phyloP scores from a whole-genome alignment of 2,888 invertebrate genomes.

The Steinernema scapterisci region DNA sequence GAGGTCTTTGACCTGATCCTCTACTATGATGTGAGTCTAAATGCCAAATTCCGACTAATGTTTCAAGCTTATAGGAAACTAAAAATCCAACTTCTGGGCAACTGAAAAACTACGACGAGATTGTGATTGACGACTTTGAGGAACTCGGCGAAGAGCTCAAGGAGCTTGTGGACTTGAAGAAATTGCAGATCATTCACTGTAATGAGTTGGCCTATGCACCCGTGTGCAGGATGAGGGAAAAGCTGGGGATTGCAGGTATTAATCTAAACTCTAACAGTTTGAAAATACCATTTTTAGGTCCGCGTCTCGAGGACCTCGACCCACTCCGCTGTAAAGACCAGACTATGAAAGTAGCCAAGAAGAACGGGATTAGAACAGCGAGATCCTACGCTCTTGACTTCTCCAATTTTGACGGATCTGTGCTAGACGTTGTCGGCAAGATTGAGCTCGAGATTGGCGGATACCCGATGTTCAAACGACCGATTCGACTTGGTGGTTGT shows the following conservation, averaged over 20 bases:
- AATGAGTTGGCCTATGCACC: background rate
- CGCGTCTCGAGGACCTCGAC: background rate
- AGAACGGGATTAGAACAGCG: background rate
- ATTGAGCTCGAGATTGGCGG: background rate
- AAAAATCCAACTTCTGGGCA: background rate
- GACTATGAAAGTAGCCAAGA: background rate
- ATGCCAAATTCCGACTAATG: background rate
- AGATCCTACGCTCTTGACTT: background rate
- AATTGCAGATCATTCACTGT: background rate
- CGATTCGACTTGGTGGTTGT: background rate
- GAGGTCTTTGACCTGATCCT: constrained; percentile 8
- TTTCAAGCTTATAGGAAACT: background rate
- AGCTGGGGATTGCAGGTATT: background rate
- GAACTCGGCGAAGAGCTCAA: background rate
- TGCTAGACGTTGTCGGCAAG: background rate
- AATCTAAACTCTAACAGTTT: background rate
- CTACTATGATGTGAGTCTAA: constrained; percentile 6
- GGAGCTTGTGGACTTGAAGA: background rate
- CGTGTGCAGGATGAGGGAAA: background rate
- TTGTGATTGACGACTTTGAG: background rate
- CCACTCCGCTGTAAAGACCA: background rate
- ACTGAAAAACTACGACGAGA: background rate
- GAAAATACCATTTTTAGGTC: background rate
- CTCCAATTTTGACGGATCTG: background rate
- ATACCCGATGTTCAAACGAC: constrained; percentile 10